Conservation (phyloP, 1,140 invertebrate species). For the Araneus ventricosus region DNA sequence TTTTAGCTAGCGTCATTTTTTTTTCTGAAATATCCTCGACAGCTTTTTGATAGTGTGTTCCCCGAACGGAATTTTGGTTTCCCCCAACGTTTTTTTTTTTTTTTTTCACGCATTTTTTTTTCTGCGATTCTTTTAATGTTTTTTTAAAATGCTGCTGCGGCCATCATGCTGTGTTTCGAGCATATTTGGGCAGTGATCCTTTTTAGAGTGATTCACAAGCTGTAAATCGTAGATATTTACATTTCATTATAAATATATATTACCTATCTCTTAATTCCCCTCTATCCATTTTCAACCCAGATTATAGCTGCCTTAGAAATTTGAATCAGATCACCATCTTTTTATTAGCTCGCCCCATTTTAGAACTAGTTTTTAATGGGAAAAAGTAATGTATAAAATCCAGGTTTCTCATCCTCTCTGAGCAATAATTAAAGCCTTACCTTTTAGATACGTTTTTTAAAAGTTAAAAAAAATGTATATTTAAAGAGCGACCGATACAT, state of each 20-base stretch:
- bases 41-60: constrained; percentile 34
- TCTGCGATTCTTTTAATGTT: not conserved
- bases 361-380: constrained; percentile 60
- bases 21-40: constrained; percentile 12
- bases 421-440: constrained; percentile 76
- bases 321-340: constrained; percentile 58
- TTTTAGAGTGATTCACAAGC: constrained; percentile 35
- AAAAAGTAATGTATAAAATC: constrained; percentile 41
- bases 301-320: constrained; percentile 72
- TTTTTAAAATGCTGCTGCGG: constrained; percentile 41
- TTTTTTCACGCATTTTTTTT: not conserved
- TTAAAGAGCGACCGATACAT: constrained; percentile 46
- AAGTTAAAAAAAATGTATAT: constrained; percentile 45
- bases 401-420: constrained; percentile 73
- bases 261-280: not conserved
- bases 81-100: too few species aligned
- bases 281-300: constrained; percentile 27
- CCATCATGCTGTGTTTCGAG: constrained; percentile 48
- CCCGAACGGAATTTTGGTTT: not conserved
- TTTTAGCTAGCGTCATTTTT: not conserved
- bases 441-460: constrained; percentile 73
- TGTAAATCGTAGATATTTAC: constrained; percentile 20
- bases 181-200: constrained; percentile 65
- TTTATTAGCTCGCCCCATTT: constrained; percentile 60
- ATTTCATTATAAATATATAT: not conserved